Evolutionary conservation across 2,113 vertebrate genomes (phyloP), one percentile per base, ranked within the genome.

Genomic region (Onychostoma macrolepis): DNA sequence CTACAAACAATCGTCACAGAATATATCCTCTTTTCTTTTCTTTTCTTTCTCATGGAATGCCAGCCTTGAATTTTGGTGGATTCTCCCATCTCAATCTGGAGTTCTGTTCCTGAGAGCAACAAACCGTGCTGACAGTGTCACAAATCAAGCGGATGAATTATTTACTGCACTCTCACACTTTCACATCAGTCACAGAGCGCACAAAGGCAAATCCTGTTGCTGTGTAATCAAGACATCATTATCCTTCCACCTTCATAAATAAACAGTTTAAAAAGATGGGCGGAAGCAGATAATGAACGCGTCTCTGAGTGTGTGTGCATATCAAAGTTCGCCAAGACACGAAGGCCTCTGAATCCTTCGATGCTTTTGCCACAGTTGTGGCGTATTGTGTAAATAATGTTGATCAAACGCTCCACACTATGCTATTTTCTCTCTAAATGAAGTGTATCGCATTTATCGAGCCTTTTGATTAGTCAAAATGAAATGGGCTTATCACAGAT

Each of bases 371-470:
- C 86, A 85, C 89, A 79, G 43, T 90, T 84, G 89, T 84, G 88
- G 89, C 48, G 65, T 67, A 76, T 89, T 15, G 71, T 92, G 89
- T 93, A 93, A 92, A 93, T 89, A 91, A 80, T 19, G 26, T 80
- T 91, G 91, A 94, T 94, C 91, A 93, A 90, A 89, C 81, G 67
- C 33, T 38, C 26, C 30, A 78, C 21, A 82, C 72, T 74, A 84
- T 79, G 88, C 83, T 79, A 92, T 93, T 93, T 93, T 94, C 91
- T 72, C 86, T 91, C 88, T 77, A 92, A 94, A 94, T 95, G 94
- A 91, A 89, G 92, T 93, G 93, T 92, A 90, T 91, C 92, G 90
- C 85, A 89, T 89, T 91, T 88, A 84, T 90, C 65, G 77, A 80
- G 87, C 53, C 24, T 94, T 63, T 90, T 96, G 94, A 94, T 96